Conservation (phyloP, 2,797 vertebrate species). For the Monodelphis domestica region DNA sequence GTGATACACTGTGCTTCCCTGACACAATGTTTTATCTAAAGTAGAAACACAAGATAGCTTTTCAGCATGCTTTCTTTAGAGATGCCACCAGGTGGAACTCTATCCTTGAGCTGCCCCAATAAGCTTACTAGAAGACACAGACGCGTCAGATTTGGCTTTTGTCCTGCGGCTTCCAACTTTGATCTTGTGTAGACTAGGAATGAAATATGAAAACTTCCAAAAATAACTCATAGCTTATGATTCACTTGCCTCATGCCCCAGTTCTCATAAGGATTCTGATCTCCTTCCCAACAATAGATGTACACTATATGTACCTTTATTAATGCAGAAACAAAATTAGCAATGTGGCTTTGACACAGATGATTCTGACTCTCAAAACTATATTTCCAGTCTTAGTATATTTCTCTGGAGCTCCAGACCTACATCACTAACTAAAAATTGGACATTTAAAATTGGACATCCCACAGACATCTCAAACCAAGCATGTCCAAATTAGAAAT, state of each 20-base stretch:
- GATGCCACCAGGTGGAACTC: background rate
- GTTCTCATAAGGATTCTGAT: background rate
- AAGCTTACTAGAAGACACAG: background rate
- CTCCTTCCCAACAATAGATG: background rate
- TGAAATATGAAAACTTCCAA: background rate
- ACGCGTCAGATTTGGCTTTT: background rate
- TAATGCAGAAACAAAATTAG: background rate
- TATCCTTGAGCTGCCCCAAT: background rate
- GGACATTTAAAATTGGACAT: background rate
- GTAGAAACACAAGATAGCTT: background rate
- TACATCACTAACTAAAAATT: background rate
- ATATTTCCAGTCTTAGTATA: background rate
- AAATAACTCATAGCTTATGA: background rate
- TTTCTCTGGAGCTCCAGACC: background rate
- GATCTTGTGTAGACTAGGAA: background rate
- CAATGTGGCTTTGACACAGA: background rate
- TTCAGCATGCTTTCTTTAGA: background rate
- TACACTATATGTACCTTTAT: background rate
- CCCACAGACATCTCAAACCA: background rate
- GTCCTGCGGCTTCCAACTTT: background rate
- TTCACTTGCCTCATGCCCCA: background rate
- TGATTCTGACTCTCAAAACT: background rate
- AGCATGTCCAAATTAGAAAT: background rate
- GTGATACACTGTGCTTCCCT: background rate
- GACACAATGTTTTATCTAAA: background rate